Conservation (phyloP, 2,888 invertebrate species). For the Megaustenia siamemsis region DNA sequence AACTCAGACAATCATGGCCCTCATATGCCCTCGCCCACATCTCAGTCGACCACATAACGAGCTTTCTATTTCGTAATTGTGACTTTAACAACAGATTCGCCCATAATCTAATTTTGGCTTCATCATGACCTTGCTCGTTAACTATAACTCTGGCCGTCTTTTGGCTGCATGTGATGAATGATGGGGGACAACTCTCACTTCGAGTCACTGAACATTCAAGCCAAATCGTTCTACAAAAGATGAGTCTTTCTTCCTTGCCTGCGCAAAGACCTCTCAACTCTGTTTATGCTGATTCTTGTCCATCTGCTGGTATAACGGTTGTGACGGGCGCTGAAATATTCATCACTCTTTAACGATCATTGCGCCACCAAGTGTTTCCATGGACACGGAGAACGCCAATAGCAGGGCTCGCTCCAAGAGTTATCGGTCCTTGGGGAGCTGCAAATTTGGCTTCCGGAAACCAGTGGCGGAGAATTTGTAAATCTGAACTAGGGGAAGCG, state of each 20-base stretch:
- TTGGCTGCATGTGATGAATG: not conserved
- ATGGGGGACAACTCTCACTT: not conserved
- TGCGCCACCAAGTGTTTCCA: constrained; percentile 22
- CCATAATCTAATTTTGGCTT: not conserved
- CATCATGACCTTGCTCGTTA: constrained; percentile 9
- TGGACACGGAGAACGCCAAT: constrained; percentile 4
- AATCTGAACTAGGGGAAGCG: constrained; percentile 34
- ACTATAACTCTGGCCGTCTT: not conserved
- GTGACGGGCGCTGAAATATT: constrained; percentile 41
- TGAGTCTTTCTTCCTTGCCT: not conserved
- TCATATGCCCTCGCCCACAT: constrained; percentile 13
- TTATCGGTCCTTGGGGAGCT: constrained; percentile 27
- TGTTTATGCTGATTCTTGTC: constrained; percentile 20
- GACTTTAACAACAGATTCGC: constrained; percentile 26
- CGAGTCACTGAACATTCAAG: constrained; percentile 13
- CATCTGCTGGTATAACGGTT: constrained; percentile 32
- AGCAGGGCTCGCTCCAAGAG: constrained; percentile 6
- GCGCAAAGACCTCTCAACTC: not conserved
- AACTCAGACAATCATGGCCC: not conserved
- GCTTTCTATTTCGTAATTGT: constrained; percentile 30
- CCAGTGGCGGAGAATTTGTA: not conserved
- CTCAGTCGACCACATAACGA: constrained; percentile 27
- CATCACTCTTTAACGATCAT: constrained; percentile 48
- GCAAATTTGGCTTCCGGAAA: constrained; percentile 38
- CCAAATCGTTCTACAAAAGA: too few species aligned